These are phyloP conservation scores for Eurystomus gularis DNA, from an alignment of 2,113 vertebrate genomes.

Conservation along the genomic window DNA sequence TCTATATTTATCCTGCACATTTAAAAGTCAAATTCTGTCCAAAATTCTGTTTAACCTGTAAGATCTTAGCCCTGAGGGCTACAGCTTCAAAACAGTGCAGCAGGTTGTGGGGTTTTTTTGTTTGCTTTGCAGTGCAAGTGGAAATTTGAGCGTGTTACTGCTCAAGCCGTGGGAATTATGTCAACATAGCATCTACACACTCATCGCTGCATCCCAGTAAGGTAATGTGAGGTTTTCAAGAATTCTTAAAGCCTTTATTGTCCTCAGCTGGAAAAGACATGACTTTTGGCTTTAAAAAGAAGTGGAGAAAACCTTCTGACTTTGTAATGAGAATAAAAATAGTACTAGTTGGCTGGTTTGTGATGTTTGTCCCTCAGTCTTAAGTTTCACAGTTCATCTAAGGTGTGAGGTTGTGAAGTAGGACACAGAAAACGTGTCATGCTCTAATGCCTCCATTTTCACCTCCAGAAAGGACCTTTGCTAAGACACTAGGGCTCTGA, in stretches of 20 bases:
- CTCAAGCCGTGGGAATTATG: not conserved
- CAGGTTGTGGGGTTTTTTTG: not conserved
- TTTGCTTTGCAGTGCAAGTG: not conserved
- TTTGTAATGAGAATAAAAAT: slow-evolving; percentile 35
- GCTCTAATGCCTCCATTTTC: slow-evolving; percentile 27
- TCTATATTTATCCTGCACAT: slow-evolving; percentile 3
- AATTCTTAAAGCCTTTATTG: not conserved
- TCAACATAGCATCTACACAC: not conserved
- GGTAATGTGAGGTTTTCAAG: not conserved
- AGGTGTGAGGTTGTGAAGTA: slow-evolving; percentile 24
- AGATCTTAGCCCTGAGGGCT: not conserved
- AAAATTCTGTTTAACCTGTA: slow-evolving; percentile 3
- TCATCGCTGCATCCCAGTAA: not conserved
- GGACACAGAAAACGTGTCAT: not conserved
- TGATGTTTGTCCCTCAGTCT: slow-evolving; percentile 33
- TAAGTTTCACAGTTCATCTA: slow-evolving; percentile 44
- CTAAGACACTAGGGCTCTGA: not conserved
- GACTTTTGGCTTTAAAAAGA: slow-evolving; percentile 39
- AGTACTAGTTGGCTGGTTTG: slow-evolving; percentile 41
- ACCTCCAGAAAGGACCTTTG: slow-evolving; percentile 12
- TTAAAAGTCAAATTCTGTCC: slow-evolving; percentile 1
- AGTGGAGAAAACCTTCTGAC: not conserved
- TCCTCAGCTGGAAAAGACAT: not conserved
- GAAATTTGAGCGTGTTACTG: not conserved
- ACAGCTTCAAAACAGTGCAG: not conserved